phyloP scores from a whole-genome alignment of 92 coral and sea anemone species.

The Parazoanthus swiftii region DNA sequence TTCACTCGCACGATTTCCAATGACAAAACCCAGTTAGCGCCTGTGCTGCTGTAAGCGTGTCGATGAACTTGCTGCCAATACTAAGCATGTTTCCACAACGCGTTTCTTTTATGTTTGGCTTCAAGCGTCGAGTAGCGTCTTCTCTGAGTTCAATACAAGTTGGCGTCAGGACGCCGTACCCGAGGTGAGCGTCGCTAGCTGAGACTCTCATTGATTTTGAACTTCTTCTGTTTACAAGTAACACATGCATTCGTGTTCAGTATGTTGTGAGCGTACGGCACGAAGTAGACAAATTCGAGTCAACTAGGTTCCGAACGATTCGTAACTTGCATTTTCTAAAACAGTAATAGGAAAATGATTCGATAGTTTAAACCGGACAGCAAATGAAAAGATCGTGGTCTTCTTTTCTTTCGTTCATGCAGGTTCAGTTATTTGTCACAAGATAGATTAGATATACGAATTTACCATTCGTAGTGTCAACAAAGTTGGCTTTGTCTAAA shows the following conservation, averaged over 20 bases:
- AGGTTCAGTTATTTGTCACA: background rate
- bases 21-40: background rate
- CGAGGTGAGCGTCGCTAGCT: background rate
- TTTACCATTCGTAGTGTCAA: background rate
- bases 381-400: background rate
- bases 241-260: background rate
- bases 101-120: background rate
- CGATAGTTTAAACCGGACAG: background rate
- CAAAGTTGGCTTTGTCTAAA: background rate
- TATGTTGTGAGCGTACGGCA: background rate
- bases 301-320: background rate
- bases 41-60: background rate
- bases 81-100: background rate
- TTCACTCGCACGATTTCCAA: background rate
- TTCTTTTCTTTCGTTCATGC: background rate
- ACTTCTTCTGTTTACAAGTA: background rate
- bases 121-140: background rate
- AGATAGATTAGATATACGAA: background rate
- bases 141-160: background rate
- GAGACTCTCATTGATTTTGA: background rate
- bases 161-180: constrained; percentile 2
- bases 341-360: background rate
- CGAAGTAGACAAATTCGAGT: too few relatives aligned
- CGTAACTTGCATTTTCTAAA: background rate
- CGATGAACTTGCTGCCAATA: background rate